Percentiles rank a stretch among this genome's conserved stretches.
Conservation (phyloP, 2,797 vertebrate species). For the Catharus ustulatus region DNA sequence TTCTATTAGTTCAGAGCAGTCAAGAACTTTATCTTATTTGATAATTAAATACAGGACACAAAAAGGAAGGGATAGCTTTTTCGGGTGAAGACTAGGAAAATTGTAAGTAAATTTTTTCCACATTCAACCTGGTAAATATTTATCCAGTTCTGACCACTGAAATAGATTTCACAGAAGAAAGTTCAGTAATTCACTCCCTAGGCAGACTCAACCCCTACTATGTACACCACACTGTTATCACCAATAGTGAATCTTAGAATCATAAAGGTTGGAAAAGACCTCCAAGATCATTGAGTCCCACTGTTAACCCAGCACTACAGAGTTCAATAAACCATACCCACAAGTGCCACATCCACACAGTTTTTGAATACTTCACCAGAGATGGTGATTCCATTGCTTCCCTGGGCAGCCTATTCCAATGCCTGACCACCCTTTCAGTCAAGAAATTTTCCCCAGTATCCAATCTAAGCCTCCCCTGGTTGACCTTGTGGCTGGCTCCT, state of each 20-base stretch:
- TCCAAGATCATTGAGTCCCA: neutral
- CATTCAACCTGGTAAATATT: neutral
- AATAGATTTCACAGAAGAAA: neutral
- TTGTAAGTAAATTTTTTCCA: neutral
- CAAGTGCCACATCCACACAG: neutral
- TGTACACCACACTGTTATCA: neutral
- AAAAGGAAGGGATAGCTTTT: neutral
- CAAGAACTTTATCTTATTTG: neutral
- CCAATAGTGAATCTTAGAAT: neutral
- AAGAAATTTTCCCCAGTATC: neutral
- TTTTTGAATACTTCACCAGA: neutral
- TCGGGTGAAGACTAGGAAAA: neutral
- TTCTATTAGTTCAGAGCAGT: neutral
- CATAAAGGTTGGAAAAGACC: neutral
- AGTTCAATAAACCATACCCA: neutral
- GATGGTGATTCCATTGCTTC: neutral
- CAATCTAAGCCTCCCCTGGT: neutral
- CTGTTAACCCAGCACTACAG: fast-evolving
- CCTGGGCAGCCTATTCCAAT: neutral
- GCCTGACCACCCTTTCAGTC: neutral
- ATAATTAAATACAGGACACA: neutral
- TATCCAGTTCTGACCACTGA: neutral
- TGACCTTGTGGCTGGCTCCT: fast-evolving
- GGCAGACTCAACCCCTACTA: neutral
- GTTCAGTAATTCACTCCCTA: neutral